Evolutionary conservation across 1,140 invertebrate species (phyloP), one percentile per base, ranked within the genome.

Genomic region (Rhopalosiphum padi): DNA sequence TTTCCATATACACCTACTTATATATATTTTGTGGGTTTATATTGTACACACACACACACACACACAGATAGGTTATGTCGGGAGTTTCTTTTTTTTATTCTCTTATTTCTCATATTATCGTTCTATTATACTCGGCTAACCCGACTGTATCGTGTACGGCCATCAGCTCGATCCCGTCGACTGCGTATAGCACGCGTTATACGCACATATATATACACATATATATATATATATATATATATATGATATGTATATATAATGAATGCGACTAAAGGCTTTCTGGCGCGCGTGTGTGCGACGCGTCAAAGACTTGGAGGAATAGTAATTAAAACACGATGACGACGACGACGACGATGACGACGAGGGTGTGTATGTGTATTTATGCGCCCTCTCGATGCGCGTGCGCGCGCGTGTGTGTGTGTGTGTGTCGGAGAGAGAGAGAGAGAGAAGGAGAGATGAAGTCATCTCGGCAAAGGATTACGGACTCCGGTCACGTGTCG

Each of bases 401-500:
- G 48, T 37, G 48, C 25, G 77, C 30, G 35, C 8, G 82, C 30
- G 18, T 9, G 43, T 46, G 4, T 46, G 46, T 46, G 77, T n/a
- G n/a, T 37, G 35, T n/a, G 82, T 53, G 25, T 41, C 6, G 15
- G 25, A 18, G 35, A n/a, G 15, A 18, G 35, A n/a, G 89, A 90
- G 25, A 8, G 88, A 90, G 37, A 18, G 35, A 37, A 22, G 11
- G 22, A 43, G 90, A 46, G 68, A 92, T 85, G 91, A 85, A 93
- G 91, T 93, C 77, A 93, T 93, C 91, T 92, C 82, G 77, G 88
- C 88, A 90, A 53, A 93, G 91, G 91, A 93, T 93, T 93, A 93
- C 68, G 46, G 48, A 93, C 35, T 51, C 91, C 48, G 82, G 91
- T 93, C 91, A 93, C 91, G 91, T 93, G 91, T 93, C 91, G 48